Evolutionary conservation across 1,140 invertebrate species (phyloP).

Genomic region (Oedothorax gibbosus): DNA sequence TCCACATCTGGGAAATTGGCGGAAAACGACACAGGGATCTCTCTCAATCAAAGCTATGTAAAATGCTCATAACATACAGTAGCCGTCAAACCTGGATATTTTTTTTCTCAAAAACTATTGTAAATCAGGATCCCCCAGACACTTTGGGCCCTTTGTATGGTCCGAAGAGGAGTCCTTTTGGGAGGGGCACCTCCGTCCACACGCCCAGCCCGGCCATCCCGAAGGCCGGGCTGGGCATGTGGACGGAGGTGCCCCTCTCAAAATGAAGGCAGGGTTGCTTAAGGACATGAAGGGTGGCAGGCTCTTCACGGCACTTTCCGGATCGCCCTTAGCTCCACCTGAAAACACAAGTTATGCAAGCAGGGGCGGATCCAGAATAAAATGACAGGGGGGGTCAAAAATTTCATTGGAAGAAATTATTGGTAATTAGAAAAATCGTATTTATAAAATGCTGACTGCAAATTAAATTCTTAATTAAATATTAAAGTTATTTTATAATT

Average conservation of each 20-base stretch:
- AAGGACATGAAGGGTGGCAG: conserved; percentile 12
- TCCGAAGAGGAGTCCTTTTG: conserved; percentile 28
- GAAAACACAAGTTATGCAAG: not conserved
- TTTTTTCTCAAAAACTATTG: no score
- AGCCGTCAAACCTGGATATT: not conserved
- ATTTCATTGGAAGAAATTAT: no score
- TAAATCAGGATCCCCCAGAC: no score
- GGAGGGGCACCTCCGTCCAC: conserved; percentile 32
- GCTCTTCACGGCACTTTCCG: not conserved
- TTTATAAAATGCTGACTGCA: no score
- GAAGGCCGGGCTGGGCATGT: no score
- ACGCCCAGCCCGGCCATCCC: conserved; percentile 33
- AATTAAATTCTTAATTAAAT: no score
- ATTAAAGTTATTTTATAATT: no score
- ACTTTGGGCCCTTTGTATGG: conserved; percentile 37
- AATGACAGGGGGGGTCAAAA: no score
- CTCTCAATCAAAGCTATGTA: not conserved
- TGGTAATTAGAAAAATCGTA: no score
- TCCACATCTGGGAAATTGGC: not conserved
- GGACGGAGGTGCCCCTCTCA: no score
- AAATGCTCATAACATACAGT: not conserved
- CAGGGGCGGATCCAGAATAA: no score
- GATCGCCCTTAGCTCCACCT: not conserved
- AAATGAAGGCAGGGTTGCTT: not conserved
- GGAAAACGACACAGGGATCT: not conserved